A percentile compares a stretch with the other conserved stretches of the same genome.
phyloP scores from a whole-genome alignment of 2,888 invertebrate genomes.

The Aleiodes testaceus region DNA sequence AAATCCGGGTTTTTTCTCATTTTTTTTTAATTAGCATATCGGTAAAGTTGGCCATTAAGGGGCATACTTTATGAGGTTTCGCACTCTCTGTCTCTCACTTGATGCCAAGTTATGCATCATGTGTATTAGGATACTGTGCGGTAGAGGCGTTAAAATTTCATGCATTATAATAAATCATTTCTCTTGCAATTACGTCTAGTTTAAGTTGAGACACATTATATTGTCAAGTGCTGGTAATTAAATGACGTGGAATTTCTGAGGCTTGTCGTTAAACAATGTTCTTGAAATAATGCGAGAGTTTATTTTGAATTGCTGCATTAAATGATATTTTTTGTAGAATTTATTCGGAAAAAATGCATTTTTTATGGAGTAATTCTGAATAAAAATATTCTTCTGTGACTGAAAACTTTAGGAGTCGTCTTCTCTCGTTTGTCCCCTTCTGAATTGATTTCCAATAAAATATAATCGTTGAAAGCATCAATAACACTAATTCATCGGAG shows the following conservation, averaged over 20 bases:
- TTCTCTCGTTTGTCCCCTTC: not conserved
- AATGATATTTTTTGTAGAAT: too few species aligned
- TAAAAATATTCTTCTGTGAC: too few species aligned
- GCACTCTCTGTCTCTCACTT: not conserved
- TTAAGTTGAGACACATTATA: too few species aligned
- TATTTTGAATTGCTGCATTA: too few species aligned
- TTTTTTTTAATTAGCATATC: constrained; percentile 60
- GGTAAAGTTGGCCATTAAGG: constrained; percentile 49
- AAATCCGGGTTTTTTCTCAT: not conserved
- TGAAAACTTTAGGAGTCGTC: too few species aligned
- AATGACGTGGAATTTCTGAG: too few species aligned
- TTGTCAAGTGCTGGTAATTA: too few species aligned
- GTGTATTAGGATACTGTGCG: constrained; percentile 3
- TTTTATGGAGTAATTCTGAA: too few species aligned
- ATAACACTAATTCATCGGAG: not conserved
- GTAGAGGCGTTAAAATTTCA: constrained; percentile 53
- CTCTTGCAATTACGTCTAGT: not conserved
- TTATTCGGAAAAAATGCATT: too few species aligned
- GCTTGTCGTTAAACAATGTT: too few species aligned
- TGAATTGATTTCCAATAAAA: not conserved
- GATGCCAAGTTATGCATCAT: too few species aligned
- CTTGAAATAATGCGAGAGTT: too few species aligned
- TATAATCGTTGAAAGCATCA: not conserved
- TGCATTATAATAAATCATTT: constrained; percentile 50
- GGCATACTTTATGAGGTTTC: constrained; percentile 51